These are phyloP conservation scores for Muscina levida DNA, from an alignment of 2,888 invertebrate species.

Conservation along the genomic window DNA sequence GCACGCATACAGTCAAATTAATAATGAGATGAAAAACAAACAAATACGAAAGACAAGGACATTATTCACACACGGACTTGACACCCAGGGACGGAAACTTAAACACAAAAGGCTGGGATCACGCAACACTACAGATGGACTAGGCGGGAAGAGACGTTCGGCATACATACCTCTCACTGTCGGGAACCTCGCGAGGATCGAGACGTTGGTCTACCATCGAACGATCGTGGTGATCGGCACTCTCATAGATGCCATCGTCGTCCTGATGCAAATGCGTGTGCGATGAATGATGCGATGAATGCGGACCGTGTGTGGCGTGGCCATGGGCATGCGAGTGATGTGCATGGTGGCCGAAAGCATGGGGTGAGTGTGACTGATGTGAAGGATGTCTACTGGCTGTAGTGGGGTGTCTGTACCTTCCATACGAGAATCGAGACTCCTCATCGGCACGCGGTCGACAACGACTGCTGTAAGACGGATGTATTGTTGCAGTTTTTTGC, in stretches of 20 bases:
- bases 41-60: too few relatives aligned
- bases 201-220: slow-evolving; percentile 83
- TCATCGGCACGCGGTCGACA: slow-evolving; percentile 84
- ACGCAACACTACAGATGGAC: neutral
- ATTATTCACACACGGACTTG: neutral
- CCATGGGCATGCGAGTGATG: slow-evolving; percentile 81
- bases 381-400: slow-evolving; percentile 78
- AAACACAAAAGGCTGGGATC: slow-evolving; percentile 13
- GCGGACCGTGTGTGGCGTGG: slow-evolving; percentile 80
- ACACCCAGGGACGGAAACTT: neutral
- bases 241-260: slow-evolving; percentile 93
- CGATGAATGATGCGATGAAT: slow-evolving; percentile 82
- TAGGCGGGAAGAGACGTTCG: neutral
- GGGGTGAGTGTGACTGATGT: slow-evolving; percentile 82
- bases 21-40: too few relatives aligned
- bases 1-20: too few relatives aligned
- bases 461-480: slow-evolving; percentile 82
- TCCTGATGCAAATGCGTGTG: slow-evolving; percentile 84
- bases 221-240: slow-evolving; percentile 87
- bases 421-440: slow-evolving; percentile 88
- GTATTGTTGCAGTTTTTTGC: slow-evolving; percentile 81
- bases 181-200: slow-evolving; percentile 89
- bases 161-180: slow-evolving; percentile 90
- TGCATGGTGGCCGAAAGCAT: slow-evolving; percentile 81
- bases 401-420: slow-evolving; percentile 82